Conservation (phyloP, 2,888 invertebrate genomes). For the Drosophila barbarae region DNA sequence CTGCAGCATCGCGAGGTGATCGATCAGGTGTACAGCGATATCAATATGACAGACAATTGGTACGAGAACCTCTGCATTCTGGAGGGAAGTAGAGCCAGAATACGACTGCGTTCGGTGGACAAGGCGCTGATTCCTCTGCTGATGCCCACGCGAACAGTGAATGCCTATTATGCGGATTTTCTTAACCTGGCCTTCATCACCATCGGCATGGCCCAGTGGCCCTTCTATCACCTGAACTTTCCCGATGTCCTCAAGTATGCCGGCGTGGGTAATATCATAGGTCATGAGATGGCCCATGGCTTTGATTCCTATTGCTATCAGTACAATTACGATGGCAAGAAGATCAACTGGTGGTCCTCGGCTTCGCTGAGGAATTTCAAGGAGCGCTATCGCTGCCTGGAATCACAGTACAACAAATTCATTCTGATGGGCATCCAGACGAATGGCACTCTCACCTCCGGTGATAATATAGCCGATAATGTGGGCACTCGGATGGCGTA, state of each 20-base stretch:
- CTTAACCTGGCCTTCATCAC: constrained; percentile 73
- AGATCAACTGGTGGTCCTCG: constrained; percentile 73
- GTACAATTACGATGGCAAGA: constrained; percentile 74
- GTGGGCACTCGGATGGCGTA: constrained; percentile 94
- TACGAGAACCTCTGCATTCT: constrained; percentile 62
- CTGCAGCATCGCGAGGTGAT: constrained; percentile 62
- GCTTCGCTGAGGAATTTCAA: constrained; percentile 72
- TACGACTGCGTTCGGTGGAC: constrained; percentile 62
- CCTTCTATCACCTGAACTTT: constrained; percentile 69
- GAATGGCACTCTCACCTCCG: constrained; percentile 79
- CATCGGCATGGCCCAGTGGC: constrained; percentile 74
- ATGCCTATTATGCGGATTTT: constrained; percentile 76
- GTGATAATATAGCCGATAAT: constrained; percentile 95
- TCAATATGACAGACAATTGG: constrained; percentile 65
- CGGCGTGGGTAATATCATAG: constrained; percentile 74
- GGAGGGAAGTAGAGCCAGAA: constrained; percentile 63
- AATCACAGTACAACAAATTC: constrained; percentile 76
- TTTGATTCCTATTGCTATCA: constrained; percentile 75
- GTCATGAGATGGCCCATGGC: constrained; percentile 77
- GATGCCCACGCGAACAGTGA: constrained; percentile 74
- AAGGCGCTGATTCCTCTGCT: constrained; percentile 69
- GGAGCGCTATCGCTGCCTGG: constrained; percentile 75
- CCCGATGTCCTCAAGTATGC: constrained; percentile 73
- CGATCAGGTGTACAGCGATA: constrained; percentile 57
- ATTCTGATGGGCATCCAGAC: constrained; percentile 69